Evolutionary conservation across 2,113 vertebrate genomes (phyloP).

Genomic region (Galbula dea): DNA sequence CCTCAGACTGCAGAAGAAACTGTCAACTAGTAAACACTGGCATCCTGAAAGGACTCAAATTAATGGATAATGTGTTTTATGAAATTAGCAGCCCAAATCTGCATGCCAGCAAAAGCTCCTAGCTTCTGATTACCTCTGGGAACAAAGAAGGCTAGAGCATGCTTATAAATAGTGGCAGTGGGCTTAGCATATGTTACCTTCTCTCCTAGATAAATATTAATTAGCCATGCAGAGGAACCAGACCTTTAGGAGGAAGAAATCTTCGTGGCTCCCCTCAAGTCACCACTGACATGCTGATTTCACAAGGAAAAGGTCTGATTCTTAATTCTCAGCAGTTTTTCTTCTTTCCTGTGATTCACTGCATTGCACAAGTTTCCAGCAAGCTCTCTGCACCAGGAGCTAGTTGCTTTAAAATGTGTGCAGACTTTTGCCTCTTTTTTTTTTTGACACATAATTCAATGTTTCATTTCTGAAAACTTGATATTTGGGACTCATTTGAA

Average conservation of each 20-base stretch:
- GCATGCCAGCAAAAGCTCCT: slow-evolving; percentile 39
- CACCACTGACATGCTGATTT: not conserved
- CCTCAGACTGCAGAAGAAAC: slow-evolving; percentile 3
- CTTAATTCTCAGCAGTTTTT: not conserved
- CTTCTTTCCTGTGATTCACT: not conserved
- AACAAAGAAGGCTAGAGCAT: slow-evolving; percentile 41
- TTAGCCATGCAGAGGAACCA: slow-evolving; percentile 14
- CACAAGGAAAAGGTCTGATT: not conserved
- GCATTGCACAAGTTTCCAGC: not conserved
- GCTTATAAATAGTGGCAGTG: slow-evolving; percentile 55
- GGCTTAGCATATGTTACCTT: slow-evolving; percentile 47
- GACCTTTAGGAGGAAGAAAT: not conserved
- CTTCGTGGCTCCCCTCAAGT: not conserved
- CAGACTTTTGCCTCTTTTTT: not conserved
- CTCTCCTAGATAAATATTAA: slow-evolving; percentile 54
- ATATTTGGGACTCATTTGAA: not conserved
- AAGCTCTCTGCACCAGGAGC: not conserved
- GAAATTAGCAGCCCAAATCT: slow-evolving; percentile 51
- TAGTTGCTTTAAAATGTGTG: not conserved
- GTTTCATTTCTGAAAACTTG: not conserved
- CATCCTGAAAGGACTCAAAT: slow-evolving; percentile 39
- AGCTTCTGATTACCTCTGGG: slow-evolving; percentile 34
- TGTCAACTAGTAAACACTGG: slow-evolving; percentile 23
- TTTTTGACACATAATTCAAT: not conserved
- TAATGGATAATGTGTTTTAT: slow-evolving; percentile 37